phyloP scores from a whole-genome alignment of 2,888 invertebrate genomes.

The Agonopterix alstromeriana region DNA sequence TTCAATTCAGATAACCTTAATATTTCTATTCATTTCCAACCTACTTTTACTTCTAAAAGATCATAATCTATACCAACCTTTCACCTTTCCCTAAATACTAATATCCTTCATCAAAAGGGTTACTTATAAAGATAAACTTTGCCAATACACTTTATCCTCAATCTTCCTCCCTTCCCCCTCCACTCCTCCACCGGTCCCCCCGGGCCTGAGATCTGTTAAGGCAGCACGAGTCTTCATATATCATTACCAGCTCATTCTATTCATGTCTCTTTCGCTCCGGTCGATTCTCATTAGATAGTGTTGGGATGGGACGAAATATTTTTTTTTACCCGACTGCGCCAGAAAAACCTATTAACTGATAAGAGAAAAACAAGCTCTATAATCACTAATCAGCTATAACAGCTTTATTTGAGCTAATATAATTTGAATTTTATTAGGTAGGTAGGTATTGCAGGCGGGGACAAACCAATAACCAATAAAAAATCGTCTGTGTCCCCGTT shows the following conservation, averaged over 20 bases:
- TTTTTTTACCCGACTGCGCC: too few species aligned
- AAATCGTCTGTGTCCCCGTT: too few species aligned
- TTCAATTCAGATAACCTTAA: too few species aligned
- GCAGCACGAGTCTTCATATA: constrained; percentile 9
- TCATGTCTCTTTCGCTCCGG: constrained; percentile 6
- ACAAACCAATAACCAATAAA: too few species aligned
- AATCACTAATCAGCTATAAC: too few species aligned
- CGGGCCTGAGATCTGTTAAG: constrained; percentile 4
- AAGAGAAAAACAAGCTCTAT: too few species aligned
- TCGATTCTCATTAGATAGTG: constrained; percentile 6
- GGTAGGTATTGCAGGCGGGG: too few species aligned
- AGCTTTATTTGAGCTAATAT: too few species aligned
- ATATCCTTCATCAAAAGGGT: constrained; percentile 5
- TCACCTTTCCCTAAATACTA: neutral
- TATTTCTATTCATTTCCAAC: too few species aligned
- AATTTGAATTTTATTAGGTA: too few species aligned
- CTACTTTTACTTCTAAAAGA: too few species aligned
- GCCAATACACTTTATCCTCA: constrained; percentile 7
- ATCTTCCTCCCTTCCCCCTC: neutral
- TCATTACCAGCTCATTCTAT: constrained; percentile 11
- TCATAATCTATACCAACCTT: neutral
- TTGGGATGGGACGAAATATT: neutral
- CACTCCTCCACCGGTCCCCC: neutral
- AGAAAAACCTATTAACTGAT: too few species aligned
- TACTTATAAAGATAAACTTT: constrained; percentile 10